Conservation (phyloP, 2,888 invertebrate genomes). For the Trachelus stipa region DNA sequence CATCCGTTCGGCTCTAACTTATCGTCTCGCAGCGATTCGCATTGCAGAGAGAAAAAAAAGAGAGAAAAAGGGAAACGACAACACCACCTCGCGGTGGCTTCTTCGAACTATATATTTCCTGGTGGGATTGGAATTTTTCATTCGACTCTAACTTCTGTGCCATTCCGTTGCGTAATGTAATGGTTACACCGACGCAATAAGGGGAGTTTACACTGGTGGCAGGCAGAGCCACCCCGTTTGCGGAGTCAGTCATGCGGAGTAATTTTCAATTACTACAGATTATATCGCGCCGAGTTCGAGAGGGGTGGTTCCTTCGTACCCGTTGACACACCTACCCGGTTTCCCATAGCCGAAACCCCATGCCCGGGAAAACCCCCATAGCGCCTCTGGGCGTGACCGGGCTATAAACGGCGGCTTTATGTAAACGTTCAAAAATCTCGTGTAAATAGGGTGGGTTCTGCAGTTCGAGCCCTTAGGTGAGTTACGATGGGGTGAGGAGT, state of each 20-base stretch:
- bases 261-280: conserved; percentile 59
- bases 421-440: conserved; percentile 48
- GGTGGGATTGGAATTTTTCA: neutral
- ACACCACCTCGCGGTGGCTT: neutral
- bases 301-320: conserved; percentile 3
- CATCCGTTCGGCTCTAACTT: neutral
- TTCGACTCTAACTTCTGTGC: neutral
- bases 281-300: conserved; percentile 39
- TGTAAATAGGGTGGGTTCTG: conserved; percentile 18
- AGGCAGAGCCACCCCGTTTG: neutral
- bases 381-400: conserved; percentile 42
- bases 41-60: neutral
- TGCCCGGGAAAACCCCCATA: conserved; percentile 8
- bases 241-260: conserved; percentile 48
- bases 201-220: neutral
- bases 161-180: neutral
- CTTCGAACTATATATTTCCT: neutral
- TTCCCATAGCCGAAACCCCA: conserved; percentile 17
- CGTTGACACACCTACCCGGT: conserved; percentile 3
- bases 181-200: neutral
- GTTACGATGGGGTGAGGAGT: neutral
- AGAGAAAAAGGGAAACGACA: neutral
- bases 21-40: neutral
- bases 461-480: neutral
- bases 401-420: conserved; percentile 49